These are phyloP conservation scores for Halcyon leucocephala DNA, from an alignment of 2,797 vertebrate genomes.

Conservation along the genomic window DNA sequence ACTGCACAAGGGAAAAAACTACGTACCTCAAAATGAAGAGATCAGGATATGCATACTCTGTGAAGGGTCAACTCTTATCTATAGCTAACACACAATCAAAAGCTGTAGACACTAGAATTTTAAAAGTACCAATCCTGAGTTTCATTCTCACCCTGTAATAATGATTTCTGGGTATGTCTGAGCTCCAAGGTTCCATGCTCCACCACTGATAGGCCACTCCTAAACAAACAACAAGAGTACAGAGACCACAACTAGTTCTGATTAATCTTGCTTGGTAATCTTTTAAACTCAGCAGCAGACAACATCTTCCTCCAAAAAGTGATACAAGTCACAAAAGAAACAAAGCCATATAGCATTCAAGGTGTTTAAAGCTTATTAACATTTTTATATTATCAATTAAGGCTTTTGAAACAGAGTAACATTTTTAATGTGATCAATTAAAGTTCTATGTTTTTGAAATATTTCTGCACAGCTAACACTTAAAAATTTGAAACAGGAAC, in stretches of 20 bases:
- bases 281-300: background rate
- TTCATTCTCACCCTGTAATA: conserved; percentile 91
- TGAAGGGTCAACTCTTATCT: background rate
- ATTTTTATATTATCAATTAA: background rate
- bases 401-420: background rate
- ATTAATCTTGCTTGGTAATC: background rate
- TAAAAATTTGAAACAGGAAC: background rate
- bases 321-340: background rate
- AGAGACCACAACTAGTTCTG: background rate
- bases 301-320: background rate
- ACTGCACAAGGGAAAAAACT: background rate
- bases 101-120: background rate
- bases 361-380: background rate
- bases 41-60: background rate
- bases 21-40: background rate
- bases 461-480: background rate
- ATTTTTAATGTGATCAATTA: background rate
- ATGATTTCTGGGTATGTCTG: conserved; percentile 97
- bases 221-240: conserved; percentile 69
- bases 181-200: conserved; percentile 94
- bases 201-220: conserved; percentile 96
- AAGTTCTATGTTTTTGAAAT: background rate
- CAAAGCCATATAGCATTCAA: background rate
- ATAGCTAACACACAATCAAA: background rate
- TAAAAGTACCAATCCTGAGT: background rate